phyloP scores from a whole-genome alignment of 2,888 invertebrate species.

The Entomobrya proxima region DNA sequence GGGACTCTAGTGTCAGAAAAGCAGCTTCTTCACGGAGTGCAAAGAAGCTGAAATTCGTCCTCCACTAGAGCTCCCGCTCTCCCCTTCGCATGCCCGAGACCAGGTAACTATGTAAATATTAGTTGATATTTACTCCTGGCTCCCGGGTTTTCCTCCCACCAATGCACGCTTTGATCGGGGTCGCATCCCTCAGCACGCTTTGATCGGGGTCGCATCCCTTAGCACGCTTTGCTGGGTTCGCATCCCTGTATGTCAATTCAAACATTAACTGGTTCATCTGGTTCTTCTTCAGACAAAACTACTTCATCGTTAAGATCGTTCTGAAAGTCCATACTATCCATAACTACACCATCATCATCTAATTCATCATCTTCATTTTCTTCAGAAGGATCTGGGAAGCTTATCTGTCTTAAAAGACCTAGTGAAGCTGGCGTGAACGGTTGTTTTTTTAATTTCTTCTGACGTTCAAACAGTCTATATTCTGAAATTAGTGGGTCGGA shows the following conservation, averaged over 20 bases:
- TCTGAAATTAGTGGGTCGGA: conserved; percentile 1
- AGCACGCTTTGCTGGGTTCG: no score
- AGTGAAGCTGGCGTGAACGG: not conserved
- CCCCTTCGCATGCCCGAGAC: not conserved
- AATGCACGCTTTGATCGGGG: no score
- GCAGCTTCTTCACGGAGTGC: no score
- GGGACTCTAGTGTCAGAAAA: no score
- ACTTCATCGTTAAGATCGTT: not conserved
- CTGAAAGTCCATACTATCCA: not conserved
- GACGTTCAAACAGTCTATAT: not conserved
- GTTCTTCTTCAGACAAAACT: not conserved
- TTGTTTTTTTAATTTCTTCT: not conserved
- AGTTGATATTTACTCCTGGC: not conserved
- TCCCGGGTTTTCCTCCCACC: not conserved
- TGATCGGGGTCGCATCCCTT: no score
- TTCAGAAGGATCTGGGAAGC: not conserved
- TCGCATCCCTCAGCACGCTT: no score
- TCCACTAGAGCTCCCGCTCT: no score
- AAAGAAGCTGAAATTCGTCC: no score
- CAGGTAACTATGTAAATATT: not conserved
- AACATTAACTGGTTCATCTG: no score
- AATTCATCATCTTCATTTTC: not conserved
- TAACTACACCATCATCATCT: not conserved
- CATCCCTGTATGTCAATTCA: no score
- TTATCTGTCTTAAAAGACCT: not conserved